Base-by-base conservation (phyloP, 2,113 vertebrate genomes). In the Apteryx mantelli region DNA sequence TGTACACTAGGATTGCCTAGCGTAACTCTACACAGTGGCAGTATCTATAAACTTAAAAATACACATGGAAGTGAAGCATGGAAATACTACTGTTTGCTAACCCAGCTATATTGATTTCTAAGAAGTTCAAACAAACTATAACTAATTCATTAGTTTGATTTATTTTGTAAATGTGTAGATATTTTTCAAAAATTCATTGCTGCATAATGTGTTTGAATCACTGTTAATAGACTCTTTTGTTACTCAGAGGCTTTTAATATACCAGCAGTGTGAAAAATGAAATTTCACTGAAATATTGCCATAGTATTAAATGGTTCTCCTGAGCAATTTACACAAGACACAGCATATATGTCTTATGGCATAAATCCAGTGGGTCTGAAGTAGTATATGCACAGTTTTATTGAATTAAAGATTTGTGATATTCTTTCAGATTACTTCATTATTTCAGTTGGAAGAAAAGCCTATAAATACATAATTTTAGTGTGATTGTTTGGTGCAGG, bases 161-260 rank as follows among this genome's bases (percentile, higher is more conserved):
- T 95, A 79, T 92, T 94, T 93, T 93, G 68, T 86, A 92, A 97
- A 64, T 89, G 64, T 73, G 65, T 50, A 71, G 91, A 53, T 95
- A 95, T 89, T 91, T 96, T 91, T 94, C 70, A 91, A 75, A 85
- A 80, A 75, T 60, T 88, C 34, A 69, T 81, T 83, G 65, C 88
- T 79, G n/a, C 13, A 10, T 87, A 77, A 88, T 84, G 32, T 81
- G 18, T 48, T 79, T 61, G 46, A 89, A 78, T 95, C 58, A 66
- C 76, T 86, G 48, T 90, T 93, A 91, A 76, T 53, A 66, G 71
- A 19, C 44, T 84, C 24, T 63, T 93, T 52, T 74, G 56, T 94
- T 96, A 82, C 46, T 90, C 69, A 50, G 34, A 58, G 61, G 20
- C 40, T 88, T 91, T 91, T 87, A 70, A 61, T 75, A 63, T 80